Evolutionary conservation across 2,888 invertebrate genomes (phyloP).

Genomic region (Lobophora halterata): DNA sequence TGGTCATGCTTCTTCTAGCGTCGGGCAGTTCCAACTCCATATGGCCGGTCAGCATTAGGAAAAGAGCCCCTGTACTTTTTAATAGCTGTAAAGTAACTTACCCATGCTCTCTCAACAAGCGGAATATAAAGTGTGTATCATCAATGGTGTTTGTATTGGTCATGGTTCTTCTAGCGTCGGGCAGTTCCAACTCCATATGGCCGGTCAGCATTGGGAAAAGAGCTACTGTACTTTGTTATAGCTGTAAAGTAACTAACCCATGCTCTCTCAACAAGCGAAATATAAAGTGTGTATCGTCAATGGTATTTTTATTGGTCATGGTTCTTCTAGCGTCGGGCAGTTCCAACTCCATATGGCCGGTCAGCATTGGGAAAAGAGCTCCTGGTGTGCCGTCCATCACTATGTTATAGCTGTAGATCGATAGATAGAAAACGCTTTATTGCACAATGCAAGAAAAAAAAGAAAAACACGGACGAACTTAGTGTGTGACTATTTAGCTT

Average conservation of each 20-base stretch:
- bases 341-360: constrained; percentile 91
- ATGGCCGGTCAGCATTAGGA: too few species aligned
- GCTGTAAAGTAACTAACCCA: too few species aligned
- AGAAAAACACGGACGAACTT: too few species aligned
- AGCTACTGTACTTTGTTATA: constrained; percentile 91
- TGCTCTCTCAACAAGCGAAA: constrained; percentile 91
- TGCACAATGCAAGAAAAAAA: too few species aligned
- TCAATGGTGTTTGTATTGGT: constrained; percentile 83
- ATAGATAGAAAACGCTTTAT: too few species aligned
- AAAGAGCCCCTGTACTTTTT: too few species aligned
- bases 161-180: constrained; percentile 88
- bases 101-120: constrained; percentile 87
- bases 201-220: constrained; percentile 93
- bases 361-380: constrained; percentile 91
- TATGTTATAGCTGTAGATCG: constrained; percentile 82
- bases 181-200: constrained; percentile 89
- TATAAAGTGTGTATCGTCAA: constrained; percentile 91
- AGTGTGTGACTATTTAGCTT: too few species aligned
- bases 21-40: too few species aligned
- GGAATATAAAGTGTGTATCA: constrained; percentile 92
- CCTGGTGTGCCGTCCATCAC: constrained; percentile 93
- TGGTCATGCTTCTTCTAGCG: too few species aligned
- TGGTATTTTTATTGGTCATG: constrained; percentile 77
- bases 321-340: constrained; percentile 90
- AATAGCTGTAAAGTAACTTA: too few species aligned